phyloP scores from a whole-genome alignment of 2,113 vertebrate genomes.

The Campylomormyrus numenius region DNA sequence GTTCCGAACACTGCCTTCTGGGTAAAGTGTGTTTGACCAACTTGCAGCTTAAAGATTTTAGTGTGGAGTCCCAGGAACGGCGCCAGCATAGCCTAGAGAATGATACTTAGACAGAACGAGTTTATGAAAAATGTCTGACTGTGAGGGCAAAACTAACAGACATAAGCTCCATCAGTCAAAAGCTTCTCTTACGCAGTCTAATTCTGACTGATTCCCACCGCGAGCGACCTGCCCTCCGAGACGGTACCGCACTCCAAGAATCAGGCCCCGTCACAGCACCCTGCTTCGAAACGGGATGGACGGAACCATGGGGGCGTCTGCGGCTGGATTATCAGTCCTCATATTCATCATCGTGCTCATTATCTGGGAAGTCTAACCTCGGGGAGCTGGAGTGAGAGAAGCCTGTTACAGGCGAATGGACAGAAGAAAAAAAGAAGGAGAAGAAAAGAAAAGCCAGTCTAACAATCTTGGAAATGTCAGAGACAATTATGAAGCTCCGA shows the following conservation, averaged over 20 bases:
- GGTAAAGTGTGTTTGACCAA: background rate
- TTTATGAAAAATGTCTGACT: background rate
- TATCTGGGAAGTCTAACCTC: slow-evolving; percentile 10
- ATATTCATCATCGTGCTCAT: slow-evolving; percentile 18
- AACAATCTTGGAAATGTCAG: slow-evolving; percentile 18
- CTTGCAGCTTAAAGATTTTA: background rate
- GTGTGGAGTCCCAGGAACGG: background rate
- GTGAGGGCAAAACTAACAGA: background rate
- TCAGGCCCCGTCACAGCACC: too few relatives aligned
- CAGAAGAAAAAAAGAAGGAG: background rate
- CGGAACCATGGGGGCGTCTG: background rate
- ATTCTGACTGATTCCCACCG: background rate
- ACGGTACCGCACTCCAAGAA: background rate
- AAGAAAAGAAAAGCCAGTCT: background rate
- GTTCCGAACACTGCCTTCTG: background rate
- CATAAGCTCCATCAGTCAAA: background rate
- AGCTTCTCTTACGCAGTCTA: background rate
- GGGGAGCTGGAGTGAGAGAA: background rate
- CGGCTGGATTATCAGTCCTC: background rate
- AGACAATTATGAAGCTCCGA: background rate
- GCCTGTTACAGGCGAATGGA: background rate
- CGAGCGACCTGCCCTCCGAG: background rate
- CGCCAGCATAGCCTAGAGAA: background rate
- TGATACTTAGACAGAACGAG: background rate
- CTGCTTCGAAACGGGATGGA: background rate